phyloP scores from a whole-genome alignment of 2,888 invertebrate genomes.

The Agrotis ipsilon region DNA sequence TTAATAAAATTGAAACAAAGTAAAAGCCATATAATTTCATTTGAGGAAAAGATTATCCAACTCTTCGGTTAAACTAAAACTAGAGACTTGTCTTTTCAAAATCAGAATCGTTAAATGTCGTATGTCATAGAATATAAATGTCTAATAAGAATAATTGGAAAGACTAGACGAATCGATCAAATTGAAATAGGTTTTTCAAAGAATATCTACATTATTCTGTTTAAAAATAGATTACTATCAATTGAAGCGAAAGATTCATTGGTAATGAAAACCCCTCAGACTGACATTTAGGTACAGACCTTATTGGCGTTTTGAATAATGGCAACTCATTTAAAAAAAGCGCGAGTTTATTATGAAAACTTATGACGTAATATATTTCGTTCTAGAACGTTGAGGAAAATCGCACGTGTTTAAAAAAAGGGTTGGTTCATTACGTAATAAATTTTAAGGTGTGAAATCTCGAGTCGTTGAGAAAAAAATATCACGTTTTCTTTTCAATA shows the following conservation, averaged over 20 bases:
- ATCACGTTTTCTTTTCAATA: conserved; percentile 13
- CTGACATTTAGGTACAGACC: not conserved
- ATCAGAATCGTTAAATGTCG: too few relatives aligned
- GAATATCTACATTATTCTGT: not conserved
- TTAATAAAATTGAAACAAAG: too few relatives aligned
- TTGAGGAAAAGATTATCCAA: too few relatives aligned
- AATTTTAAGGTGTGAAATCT: not conserved
- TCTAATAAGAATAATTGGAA: conserved; percentile 15
- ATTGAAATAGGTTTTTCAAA: not conserved
- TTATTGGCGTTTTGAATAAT: not conserved
- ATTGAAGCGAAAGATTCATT: not conserved
- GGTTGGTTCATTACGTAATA: conserved; percentile 27
- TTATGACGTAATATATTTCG: conserved; percentile 19
- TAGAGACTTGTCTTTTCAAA: not conserved
- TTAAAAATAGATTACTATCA: too few relatives aligned
- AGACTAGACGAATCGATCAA: conserved; percentile 36
- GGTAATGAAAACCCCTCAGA: not conserved
- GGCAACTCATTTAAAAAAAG: not conserved
- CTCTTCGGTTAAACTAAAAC: not conserved
- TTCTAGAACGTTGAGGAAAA: conserved; percentile 34
- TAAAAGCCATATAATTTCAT: too few relatives aligned
- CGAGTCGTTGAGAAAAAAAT: not conserved
- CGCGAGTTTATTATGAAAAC: not conserved
- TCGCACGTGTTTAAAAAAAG: conserved; percentile 23
- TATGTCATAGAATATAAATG: too few relatives aligned